Evolutionary conservation across 2,113 vertebrate genomes (phyloP), one percentile per base, ranked within the genome.

Genomic region (Mormyrus iriodes): DNA sequence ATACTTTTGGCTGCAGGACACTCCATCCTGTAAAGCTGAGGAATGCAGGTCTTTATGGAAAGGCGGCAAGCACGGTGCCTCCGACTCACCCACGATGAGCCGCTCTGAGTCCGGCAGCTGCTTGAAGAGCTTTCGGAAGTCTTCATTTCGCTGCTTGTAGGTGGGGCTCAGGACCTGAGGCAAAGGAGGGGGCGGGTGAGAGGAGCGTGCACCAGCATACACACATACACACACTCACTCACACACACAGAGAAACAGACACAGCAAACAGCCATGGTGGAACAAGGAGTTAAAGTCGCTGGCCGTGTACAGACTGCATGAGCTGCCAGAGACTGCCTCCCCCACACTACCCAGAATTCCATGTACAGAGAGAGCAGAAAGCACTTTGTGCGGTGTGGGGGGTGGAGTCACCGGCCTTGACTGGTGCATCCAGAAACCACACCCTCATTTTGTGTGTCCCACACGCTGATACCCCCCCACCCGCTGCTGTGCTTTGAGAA

Each of bases 71-170:
- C n/a, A 35, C n/a, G 13, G 24, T 10, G 12, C 46, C 46, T 27
- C 27, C n/a, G 3, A 12, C 96, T 97, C 94, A 98, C 97, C 97
- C 73, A 98, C 97, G 0, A 98, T 98, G 95, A 98, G 97, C 49
- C 97, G 97, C 92, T 98, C 97, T 0, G 97, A 95, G 92, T 98
- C 97, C 6, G 97, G 97, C 93, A 98, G 97, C 91, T 97, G 97
- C 89, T 98, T 98, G 93, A 98, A 98, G 90, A 98, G 97, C 90
- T 98, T 98, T 92, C 97, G 96, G 94, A 98, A 98, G 92, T 98
- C 97, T 93, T 98, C 97, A 86, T 98, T 98, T 82, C 97, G 95
- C 91, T 98, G 97, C 76, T 98, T 98, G 91, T 98, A 98, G 0
- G 97, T 98, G n/a, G 97, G 97, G 90, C 97, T 98, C 93, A 98